Evolutionary conservation across 2,113 vertebrate species (phyloP), one percentile per base, ranked within the genome.

Genomic region (Limanda limanda): DNA sequence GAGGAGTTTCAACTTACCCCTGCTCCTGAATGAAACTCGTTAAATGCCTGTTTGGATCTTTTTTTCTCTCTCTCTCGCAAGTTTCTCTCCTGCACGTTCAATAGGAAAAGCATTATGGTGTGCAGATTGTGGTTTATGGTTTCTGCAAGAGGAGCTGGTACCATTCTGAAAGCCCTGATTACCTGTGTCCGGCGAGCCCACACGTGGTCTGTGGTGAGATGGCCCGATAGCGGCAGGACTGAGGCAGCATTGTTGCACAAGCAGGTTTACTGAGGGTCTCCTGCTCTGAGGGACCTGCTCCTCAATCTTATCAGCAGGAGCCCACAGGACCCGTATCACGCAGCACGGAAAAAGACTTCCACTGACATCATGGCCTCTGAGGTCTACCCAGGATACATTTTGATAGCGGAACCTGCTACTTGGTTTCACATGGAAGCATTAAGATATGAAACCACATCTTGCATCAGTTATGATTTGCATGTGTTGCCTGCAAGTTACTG

Each of bases 121-220:
- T 63, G 51, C 56, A 79, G 60, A 70, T 66, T 51, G 48, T 10
- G 20, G 56, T 74, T 66, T 51, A 45, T 12, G 20, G 56, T 74
- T 80, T 83, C 72, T 76, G 76, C 63, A 73, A 70, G 63, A 79
- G 71, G 51, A 85, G 81, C 74, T 52, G 42, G 47, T 82, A 70
- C 27, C 59, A 76, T 74, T 86, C 76, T 83, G 80, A 87, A 64
- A 68, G 78, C 27, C 78, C 77, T 84, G 77, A 79, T 87, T 87
- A 85, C 82, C 79, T 80, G 81, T 52, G 88, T 85, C 82, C 64
- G 14, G 62, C 65, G 5, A 7, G 63, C 86, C 82, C 85, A 75
- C 83, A 89, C 81, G 82, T 78, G 71, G 81, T 87, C 79, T 81
- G 82, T 75, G 66, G 66, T 31, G 71, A 89, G 89, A 88, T 88